These are phyloP conservation scores for Eledone cirrhosa DNA, from an alignment of 2,888 invertebrate genomes.

Conservation along the genomic window DNA sequence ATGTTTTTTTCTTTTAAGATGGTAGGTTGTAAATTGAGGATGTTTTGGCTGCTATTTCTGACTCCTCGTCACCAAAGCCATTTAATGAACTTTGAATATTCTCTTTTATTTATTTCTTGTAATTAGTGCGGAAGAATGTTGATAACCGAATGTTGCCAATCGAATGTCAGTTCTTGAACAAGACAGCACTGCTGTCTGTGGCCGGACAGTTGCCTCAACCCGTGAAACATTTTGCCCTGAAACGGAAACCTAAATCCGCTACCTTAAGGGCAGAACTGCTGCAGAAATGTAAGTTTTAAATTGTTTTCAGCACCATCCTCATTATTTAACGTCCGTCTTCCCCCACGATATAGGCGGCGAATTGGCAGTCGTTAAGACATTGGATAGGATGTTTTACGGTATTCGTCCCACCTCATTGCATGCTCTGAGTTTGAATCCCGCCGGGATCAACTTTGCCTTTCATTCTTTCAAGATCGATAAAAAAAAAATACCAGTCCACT, in stretches of 20 bases:
- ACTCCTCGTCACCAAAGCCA: neutral
- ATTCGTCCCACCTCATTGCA: too few species aligned
- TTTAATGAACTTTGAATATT: neutral
- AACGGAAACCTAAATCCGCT: conserved; percentile 94
- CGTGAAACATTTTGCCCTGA: conserved; percentile 90
- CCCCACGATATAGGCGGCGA: too few species aligned
- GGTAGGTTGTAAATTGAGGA: neutral
- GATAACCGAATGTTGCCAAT: conserved; percentile 79
- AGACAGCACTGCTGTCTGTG: conserved; percentile 87
- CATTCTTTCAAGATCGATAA: too few species aligned
- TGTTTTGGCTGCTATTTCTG: too few species aligned
- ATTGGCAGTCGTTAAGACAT: too few species aligned
- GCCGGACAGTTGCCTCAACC: conserved; percentile 78
- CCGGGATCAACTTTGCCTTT: too few species aligned
- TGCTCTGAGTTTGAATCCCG: too few species aligned
- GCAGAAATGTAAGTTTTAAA: conserved; percentile 75
- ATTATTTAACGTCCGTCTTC: too few species aligned
- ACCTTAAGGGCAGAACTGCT: conserved; percentile 87
- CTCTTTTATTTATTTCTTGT: neutral
- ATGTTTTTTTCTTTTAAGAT: neutral
- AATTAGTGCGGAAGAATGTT: conserved; percentile 56
- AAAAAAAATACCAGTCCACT: too few species aligned
- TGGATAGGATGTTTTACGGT: too few species aligned
- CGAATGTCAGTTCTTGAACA: conserved; percentile 96
- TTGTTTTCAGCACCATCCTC: too few species aligned